Conservation (phyloP, 1,140 invertebrate genomes). For the Caenorhabditis remanei region DNA sequence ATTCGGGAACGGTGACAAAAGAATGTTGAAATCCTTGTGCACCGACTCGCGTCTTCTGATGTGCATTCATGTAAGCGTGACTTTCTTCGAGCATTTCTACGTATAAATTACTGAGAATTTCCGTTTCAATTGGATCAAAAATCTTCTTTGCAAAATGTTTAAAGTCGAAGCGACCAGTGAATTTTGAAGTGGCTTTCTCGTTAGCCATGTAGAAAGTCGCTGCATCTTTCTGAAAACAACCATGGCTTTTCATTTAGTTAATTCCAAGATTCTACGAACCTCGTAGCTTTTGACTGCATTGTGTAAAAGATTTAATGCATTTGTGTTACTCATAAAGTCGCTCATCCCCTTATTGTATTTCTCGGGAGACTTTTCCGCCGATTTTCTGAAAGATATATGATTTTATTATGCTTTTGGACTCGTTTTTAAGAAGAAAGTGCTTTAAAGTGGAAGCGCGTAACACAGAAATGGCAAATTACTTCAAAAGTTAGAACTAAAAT, state of each 20-base stretch:
- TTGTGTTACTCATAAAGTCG: conserved; percentile 12
- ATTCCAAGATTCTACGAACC: background rate
- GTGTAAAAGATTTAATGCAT: conserved; percentile 11
- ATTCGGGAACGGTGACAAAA: conserved; percentile 15
- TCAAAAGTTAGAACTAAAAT: background rate
- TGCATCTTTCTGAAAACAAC: background rate
- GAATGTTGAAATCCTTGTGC: background rate
- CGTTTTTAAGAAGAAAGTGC: background rate
- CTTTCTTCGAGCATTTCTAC: conserved; percentile 27
- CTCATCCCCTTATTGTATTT: background rate
- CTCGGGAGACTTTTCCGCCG: background rate
- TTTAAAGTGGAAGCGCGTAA: background rate
- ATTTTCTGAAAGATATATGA: background rate
- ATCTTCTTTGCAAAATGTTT: conserved; percentile 20
- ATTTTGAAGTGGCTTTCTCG: background rate
- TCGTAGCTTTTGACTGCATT: conserved; percentile 21
- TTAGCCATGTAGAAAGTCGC: background rate
- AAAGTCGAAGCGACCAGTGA: conserved; percentile 30
- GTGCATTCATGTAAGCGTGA: background rate
- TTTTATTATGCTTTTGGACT: background rate
- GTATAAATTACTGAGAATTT: conserved; percentile 21
- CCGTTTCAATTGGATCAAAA: conserved; percentile 35
- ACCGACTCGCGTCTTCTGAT: conserved; percentile 21
- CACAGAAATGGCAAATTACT: too few species aligned
- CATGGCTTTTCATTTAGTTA: background rate